These are phyloP conservation scores for Lasioglossum morio DNA, from an alignment of 2,888 invertebrate genomes.

Conservation along the genomic window DNA sequence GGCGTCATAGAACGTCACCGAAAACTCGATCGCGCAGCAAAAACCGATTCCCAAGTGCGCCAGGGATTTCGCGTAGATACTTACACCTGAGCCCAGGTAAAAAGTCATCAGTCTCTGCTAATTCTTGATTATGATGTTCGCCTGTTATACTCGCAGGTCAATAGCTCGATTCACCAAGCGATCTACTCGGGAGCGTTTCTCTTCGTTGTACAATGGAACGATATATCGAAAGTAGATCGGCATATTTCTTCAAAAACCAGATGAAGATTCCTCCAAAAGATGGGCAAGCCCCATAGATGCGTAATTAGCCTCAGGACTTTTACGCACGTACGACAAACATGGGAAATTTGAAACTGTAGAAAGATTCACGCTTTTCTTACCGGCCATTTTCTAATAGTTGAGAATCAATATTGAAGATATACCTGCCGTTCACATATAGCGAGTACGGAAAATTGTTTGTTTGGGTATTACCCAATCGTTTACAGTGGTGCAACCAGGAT, in stretches of 20 bases:
- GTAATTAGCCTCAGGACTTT: background rate
- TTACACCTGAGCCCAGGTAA: conserved; percentile 20
- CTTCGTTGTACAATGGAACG: background rate
- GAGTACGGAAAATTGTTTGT: too few relatives aligned
- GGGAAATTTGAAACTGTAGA: background rate
- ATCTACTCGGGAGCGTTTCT: conserved; percentile 37
- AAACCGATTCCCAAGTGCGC: background rate
- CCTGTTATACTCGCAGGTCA: conserved; percentile 58
- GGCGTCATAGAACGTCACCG: conserved; percentile 33
- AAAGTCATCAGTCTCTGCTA: conserved; percentile 10
- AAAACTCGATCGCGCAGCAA: conserved; percentile 11
- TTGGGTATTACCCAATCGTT: too few relatives aligned
- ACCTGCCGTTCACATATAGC: too few relatives aligned
- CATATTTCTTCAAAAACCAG: conserved; percentile 9
- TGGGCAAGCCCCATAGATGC: background rate
- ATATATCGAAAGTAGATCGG: conserved; percentile 30
- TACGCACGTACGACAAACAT: background rate
- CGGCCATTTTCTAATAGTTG: background rate
- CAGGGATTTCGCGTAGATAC: background rate
- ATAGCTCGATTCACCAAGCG: conserved; percentile 64
- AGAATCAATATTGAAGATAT: background rate
- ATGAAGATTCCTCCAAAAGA: background rate
- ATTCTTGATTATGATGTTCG: conserved; percentile 51
- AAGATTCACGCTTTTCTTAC: background rate
- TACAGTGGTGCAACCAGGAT: too few relatives aligned